Percentiles rank a stretch among this genome's conserved stretches.
Conservation (phyloP, 2,113 vertebrate genomes). For the Petromus typicus region DNA sequence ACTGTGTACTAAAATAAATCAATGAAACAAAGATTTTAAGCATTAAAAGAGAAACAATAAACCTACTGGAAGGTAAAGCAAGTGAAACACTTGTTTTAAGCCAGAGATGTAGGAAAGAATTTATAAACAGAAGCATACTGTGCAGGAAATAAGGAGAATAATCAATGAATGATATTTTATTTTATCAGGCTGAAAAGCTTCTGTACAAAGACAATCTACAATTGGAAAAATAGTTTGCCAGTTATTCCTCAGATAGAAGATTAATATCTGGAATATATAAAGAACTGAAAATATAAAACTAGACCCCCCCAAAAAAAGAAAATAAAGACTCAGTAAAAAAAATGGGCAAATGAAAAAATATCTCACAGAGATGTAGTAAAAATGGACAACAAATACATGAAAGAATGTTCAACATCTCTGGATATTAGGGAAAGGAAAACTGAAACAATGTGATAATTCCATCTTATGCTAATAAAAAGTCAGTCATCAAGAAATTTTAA, state of each 20-base stretch:
- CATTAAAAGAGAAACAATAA: neutral
- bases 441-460: neutral
- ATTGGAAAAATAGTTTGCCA: neutral
- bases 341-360: neutral
- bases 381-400: neutral
- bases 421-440: neutral
- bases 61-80: neutral
- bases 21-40: neutral
- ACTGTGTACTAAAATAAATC: neutral
- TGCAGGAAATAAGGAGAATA: neutral
- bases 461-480: neutral
- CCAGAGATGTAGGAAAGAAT: neutral
- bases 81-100: neutral
- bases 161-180: neutral
- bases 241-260: neutral
- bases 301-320: no score
- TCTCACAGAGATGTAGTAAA: neutral
- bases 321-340: neutral
- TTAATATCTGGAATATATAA: neutral
- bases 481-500: neutral
- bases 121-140: neutral
- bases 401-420: neutral
- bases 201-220: neutral
- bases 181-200: neutral
- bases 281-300: neutral